These are phyloP conservation scores for Trachops cirrhosus DNA, from an alignment of 2,797 vertebrate genomes.

Conservation along the genomic window DNA sequence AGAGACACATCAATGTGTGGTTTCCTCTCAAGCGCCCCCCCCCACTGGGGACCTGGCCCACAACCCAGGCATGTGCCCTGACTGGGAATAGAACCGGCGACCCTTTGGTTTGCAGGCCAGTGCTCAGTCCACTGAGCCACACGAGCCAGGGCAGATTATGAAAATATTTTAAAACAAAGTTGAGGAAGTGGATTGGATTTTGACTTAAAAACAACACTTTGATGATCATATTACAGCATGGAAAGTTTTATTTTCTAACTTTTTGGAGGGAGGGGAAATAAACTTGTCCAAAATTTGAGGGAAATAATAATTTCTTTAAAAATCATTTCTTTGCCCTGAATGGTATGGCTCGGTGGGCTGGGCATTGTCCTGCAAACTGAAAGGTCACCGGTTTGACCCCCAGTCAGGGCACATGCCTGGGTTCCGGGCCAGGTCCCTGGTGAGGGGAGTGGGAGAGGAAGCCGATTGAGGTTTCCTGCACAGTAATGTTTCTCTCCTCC, in stretches of 20 bases:
- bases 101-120: no score
- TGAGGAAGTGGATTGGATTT: background rate
- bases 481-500: background rate
- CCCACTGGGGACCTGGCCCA: no score
- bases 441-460: no score
- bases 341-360: background rate
- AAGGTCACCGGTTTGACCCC: background rate
- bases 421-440: background rate
- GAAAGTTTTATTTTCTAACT: constrained; percentile 6
- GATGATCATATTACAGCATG: background rate
- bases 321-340: background rate
- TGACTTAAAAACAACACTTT: background rate
- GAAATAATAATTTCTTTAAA: constrained; percentile 13
- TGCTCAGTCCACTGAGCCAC: no score
- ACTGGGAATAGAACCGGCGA: no score
- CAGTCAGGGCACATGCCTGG: no score
- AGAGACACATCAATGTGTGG: no score
- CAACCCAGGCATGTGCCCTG: no score
- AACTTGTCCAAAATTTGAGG: background rate
- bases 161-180: background rate
- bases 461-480: background rate
- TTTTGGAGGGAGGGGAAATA: background rate
- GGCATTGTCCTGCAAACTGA: background rate
- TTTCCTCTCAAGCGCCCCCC: no score
- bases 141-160: background rate